These are phyloP conservation scores for Panopea generosa DNA, from an alignment of 2,888 invertebrate genomes.

Conservation along the genomic window DNA sequence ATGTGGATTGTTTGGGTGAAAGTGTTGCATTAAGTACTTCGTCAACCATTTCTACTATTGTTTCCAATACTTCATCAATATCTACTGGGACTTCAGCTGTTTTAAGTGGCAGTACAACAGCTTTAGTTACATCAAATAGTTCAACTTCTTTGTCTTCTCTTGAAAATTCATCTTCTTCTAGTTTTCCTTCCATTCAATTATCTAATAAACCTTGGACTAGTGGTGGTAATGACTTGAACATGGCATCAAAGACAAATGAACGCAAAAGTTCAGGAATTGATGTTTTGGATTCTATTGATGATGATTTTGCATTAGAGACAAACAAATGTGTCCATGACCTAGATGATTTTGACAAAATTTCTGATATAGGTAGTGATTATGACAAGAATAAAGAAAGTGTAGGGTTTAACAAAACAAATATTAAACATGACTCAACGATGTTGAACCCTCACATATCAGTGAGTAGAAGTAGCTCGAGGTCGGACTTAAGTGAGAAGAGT, in stretches of 20 bases:
- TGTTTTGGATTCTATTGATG: constrained; percentile 64
- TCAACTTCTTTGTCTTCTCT: constrained; percentile 21
- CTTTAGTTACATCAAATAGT: constrained; percentile 16
- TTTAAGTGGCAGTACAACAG: background rate
- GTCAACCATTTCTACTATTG: constrained; percentile 5
- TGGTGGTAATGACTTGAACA: background rate
- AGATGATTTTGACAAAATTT: constrained; percentile 61
- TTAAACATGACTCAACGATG: background rate
- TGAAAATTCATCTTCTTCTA: constrained; percentile 10
- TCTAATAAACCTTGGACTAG: background rate
- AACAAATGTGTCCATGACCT: constrained; percentile 35
- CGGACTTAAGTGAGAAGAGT: constrained; percentile 70
- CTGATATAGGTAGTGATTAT: constrained; percentile 38
- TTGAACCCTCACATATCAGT: constrained; percentile 11
- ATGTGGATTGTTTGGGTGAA: constrained; percentile 50
- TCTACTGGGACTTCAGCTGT: too few relatives aligned
- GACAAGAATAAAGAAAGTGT: background rate
- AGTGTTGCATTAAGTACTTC: constrained; percentile 22
- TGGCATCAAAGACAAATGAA: background rate
- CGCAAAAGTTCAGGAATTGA: constrained; percentile 6
- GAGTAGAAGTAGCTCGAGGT: constrained; percentile 71
- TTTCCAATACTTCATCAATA: background rate
- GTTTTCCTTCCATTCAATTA: background rate
- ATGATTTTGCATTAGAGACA: constrained; percentile 51
- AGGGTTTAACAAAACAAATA: too few relatives aligned